Evolutionary conservation across 2,888 invertebrate genomes (phyloP).

Genomic region (Eristalinus aeneus): DNA sequence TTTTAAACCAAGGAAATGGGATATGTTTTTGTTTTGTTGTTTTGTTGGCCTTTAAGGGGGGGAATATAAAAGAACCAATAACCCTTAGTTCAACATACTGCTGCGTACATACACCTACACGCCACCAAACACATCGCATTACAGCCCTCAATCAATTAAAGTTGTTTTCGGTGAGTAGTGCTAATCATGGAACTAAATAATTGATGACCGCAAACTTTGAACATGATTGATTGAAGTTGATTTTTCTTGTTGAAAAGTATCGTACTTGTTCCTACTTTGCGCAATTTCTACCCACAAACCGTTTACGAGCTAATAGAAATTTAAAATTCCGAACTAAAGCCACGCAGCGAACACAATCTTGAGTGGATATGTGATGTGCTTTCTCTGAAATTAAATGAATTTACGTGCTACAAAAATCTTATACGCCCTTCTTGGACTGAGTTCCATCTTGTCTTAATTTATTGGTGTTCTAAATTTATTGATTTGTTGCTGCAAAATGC

Average conservation of each 20-base stretch:
- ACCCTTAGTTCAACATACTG: neutral
- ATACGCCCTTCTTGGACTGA: neutral
- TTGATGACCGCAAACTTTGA: constrained; percentile 65
- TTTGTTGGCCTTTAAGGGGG: neutral
- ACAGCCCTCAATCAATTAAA: constrained; percentile 62
- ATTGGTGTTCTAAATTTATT: no score
- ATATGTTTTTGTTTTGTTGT: neutral
- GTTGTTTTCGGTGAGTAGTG: constrained; percentile 54
- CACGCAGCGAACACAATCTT: neutral
- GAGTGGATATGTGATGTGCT: neutral
- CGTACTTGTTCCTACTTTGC: neutral
- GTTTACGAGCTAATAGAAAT: constrained; percentile 19
- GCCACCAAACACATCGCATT: constrained; percentile 30
- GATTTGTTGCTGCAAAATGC: no score
- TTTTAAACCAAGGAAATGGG: neutral
- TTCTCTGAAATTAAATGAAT: neutral
- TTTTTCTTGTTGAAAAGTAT: constrained; percentile 34
- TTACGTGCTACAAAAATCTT: neutral
- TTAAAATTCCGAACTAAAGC: constrained; percentile 13
- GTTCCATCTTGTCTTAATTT: no score
- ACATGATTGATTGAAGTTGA: constrained; percentile 55
- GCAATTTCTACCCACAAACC: neutral
- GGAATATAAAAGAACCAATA: no score
- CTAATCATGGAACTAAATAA: constrained; percentile 61
- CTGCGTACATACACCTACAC: neutral